phyloP scores from a whole-genome alignment of 2,888 invertebrate species.

The Philhelius pedissequus region DNA sequence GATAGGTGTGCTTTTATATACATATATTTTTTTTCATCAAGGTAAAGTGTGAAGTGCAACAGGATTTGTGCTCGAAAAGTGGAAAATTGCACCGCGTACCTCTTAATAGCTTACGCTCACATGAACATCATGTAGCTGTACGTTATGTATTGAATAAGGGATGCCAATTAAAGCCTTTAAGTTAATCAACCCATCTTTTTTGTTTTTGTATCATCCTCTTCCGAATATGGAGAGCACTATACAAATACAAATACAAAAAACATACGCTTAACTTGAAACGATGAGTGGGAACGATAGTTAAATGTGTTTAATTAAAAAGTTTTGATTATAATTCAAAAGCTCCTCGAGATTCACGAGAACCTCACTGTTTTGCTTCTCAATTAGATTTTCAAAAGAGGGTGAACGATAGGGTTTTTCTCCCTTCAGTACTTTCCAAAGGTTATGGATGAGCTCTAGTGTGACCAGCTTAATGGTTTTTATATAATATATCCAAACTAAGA shows the following conservation, averaged over 20 bases:
- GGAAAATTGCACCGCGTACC: slow-evolving; percentile 54
- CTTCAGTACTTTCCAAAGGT: neutral
- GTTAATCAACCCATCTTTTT: neutral
- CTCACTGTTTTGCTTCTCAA: slow-evolving; percentile 61
- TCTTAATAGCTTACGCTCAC: slow-evolving; percentile 17
- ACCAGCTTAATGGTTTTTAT: neutral
- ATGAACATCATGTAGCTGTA: neutral
- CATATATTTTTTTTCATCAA: neutral
- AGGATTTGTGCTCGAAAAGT: slow-evolving; percentile 53
- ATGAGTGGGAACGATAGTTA: slow-evolving; percentile 56
- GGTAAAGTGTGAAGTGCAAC: slow-evolving; percentile 61
- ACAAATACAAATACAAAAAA: neutral
- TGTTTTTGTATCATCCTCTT: neutral
- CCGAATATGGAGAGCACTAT: neutral
- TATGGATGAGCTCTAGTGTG: neutral
- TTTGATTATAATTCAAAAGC: slow-evolving; percentile 59
- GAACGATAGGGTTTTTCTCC: neutral
- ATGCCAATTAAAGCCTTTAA: slow-evolving; percentile 55
- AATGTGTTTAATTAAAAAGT: slow-evolving; percentile 68
- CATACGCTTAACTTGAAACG: slow-evolving; percentile 41
- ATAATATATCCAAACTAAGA: too few species aligned
- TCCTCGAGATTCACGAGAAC: slow-evolving; percentile 40
- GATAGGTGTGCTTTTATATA: neutral
- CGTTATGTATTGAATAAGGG: slow-evolving; percentile 1
- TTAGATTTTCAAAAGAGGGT: slow-evolving; percentile 48